Evolutionary conservation across 2,113 vertebrate species (phyloP).

Genomic region (Myxocyprinus asiaticus): DNA sequence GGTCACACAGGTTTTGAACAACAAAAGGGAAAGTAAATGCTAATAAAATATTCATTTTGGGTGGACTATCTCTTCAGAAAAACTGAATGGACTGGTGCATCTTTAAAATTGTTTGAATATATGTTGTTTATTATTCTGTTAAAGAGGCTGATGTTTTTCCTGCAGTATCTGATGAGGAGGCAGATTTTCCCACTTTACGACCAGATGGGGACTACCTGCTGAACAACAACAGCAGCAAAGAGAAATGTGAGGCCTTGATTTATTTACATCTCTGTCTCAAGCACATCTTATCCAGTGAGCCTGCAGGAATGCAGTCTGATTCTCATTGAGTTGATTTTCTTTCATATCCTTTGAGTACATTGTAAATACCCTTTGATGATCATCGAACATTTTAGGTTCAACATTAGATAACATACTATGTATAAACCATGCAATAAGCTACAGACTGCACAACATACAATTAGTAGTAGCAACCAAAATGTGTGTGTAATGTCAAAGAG

Average conservation of each 20-base stretch:
- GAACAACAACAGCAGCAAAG: conserved; percentile 91
- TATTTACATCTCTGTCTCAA: background rate
- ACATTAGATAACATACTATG: too few species aligned
- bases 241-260: conserved; percentile 84
- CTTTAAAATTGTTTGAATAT: conserved; percentile 1
- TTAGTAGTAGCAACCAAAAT: background rate
- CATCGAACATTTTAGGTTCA: background rate
- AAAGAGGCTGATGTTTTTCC: conserved; percentile 73
- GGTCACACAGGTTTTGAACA: too few species aligned
- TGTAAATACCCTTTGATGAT: background rate
- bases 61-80: too few species aligned
- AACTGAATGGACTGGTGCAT: too few species aligned
- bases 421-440: background rate
- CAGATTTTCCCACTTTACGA: conserved; percentile 87
- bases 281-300: too few species aligned
- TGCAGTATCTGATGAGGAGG: conserved; percentile 76
- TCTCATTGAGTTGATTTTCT: too few species aligned
- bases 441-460: background rate
- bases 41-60: too few species aligned
- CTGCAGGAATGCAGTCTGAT: background rate
- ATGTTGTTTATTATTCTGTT: conserved; percentile 71
- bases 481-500: background rate
- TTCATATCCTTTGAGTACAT: background rate
- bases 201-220: conserved; percentile 88
- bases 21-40: too few species aligned